A percentile compares a stretch with the other conserved stretches of the same genome.
phyloP scores from a whole-genome alignment of 2,888 invertebrate species.

The Drosophila peninsularis region DNA sequence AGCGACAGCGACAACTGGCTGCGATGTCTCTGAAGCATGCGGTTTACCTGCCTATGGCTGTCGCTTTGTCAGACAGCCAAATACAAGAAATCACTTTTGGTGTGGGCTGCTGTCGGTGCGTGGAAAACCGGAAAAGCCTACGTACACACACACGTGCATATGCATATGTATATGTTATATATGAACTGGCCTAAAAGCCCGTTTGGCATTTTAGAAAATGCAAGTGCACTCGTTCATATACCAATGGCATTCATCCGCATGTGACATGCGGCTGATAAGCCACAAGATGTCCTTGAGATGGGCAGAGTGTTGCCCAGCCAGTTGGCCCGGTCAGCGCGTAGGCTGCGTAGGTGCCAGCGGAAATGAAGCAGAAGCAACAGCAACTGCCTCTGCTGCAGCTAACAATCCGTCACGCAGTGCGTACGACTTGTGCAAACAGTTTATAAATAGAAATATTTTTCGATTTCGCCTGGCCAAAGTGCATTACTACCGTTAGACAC shows the following conservation, averaged over 20 bases:
- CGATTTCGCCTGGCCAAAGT: not conserved
- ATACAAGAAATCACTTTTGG: constrained; percentile 39
- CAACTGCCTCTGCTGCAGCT: not conserved
- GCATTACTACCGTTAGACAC: not conserved
- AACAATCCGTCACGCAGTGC: not conserved
- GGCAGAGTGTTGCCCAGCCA: not conserved
- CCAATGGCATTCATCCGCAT: constrained; percentile 61
- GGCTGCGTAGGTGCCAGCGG: constrained; percentile 44
- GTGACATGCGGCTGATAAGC: constrained; percentile 45
- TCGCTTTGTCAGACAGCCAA: constrained; percentile 43
- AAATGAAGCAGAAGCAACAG: constrained; percentile 13
- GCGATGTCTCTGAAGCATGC: constrained; percentile 14
- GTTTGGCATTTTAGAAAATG: constrained; percentile 55
- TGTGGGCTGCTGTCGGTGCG: constrained; percentile 65
- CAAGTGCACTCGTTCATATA: constrained; percentile 54
- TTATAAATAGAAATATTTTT: not conserved
- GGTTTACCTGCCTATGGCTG: constrained; percentile 21
- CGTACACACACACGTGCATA: constrained; percentile 47
- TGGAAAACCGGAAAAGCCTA: constrained; percentile 76
- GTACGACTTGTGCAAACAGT: not conserved
- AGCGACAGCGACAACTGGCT: constrained; percentile 30
- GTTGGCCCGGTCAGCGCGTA: constrained; percentile 15
- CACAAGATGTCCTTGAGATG: constrained; percentile 62
- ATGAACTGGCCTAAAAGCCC: constrained; percentile 16
- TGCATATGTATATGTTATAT: not conserved